Conservation (phyloP, 2,797 vertebrate genomes). For the Ptychadena robeensis region DNA sequence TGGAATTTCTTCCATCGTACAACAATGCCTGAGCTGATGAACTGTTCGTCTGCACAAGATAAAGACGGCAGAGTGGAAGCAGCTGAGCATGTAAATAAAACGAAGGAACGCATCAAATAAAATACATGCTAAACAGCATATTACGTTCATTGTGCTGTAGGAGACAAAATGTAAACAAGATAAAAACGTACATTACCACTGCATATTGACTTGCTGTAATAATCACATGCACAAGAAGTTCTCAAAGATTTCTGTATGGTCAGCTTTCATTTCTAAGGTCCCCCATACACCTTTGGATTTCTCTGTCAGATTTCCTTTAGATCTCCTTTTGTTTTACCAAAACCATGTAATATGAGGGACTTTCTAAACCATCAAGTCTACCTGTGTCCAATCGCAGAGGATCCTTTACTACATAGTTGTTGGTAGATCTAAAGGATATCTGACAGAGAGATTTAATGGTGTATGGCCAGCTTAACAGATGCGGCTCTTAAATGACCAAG, state of each 20-base stretch:
- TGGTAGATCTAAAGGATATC: no score
- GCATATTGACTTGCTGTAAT: constrained; percentile 25
- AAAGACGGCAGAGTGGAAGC: constrained; percentile 21
- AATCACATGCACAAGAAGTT: background rate
- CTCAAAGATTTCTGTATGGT: background rate
- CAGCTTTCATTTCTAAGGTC: no score
- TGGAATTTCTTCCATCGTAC: constrained; percentile 29
- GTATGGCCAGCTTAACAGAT: no score
- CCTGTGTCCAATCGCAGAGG: no score
- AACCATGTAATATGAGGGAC: no score
- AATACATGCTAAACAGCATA: constrained; percentile 23
- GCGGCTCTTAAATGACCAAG: background rate
- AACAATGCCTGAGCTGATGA: constrained; percentile 32
- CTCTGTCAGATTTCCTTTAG: no score
- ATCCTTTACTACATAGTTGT: no score
- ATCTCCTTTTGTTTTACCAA: no score
- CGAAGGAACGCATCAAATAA: constrained; percentile 32
- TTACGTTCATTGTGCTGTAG: constrained; percentile 17
- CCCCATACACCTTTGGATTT: no score
- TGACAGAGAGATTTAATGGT: no score
- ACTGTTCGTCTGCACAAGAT: constrained; percentile 31
- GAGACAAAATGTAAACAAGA: constrained; percentile 11
- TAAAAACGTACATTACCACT: constrained; percentile 25
- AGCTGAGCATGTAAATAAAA: constrained; percentile 29
- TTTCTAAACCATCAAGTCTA: no score